Evolutionary conservation across 2,797 vertebrate genomes (phyloP).

Genomic region (Pseudocheirus occidentalis): DNA sequence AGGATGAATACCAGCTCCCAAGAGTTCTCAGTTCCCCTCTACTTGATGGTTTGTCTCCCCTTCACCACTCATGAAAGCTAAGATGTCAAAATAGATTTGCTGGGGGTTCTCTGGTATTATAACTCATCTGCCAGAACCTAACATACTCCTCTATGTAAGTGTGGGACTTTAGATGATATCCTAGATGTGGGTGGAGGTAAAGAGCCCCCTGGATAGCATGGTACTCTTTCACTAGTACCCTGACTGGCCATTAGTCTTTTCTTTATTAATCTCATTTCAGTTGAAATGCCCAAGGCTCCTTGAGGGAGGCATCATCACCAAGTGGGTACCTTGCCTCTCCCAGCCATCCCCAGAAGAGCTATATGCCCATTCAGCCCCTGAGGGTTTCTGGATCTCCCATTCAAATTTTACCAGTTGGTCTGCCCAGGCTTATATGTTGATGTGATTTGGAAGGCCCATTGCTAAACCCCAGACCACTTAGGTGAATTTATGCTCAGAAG

Average conservation of each 20-base stretch:
- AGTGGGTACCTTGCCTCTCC: not conserved
- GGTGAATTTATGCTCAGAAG: not conserved
- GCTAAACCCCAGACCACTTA: not conserved
- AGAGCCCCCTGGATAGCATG: not conserved
- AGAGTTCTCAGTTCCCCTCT: not conserved
- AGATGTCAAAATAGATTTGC: not conserved
- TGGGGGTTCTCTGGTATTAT: not conserved
- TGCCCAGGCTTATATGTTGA: not conserved
- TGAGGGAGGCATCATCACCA: not conserved
- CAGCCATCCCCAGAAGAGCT: not conserved
- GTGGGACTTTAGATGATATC: not conserved
- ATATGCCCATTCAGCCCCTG: not conserved
- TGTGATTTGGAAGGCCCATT: not conserved
- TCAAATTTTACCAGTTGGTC: not conserved
- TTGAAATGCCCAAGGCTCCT: not conserved
- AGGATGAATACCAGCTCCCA: not conserved
- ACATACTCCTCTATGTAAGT: not conserved
- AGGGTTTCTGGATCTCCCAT: not conserved
- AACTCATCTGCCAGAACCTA: not conserved
- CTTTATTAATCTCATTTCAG: not conserved
- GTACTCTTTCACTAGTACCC: not conserved
- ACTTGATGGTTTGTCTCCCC: not conserved
- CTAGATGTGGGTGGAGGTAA: not conserved
- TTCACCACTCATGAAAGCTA: not conserved
- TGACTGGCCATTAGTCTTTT: not conserved